phyloP scores from a whole-genome alignment of 64 coral and sea anemone genomes.

The Actinia tenebrosa region DNA sequence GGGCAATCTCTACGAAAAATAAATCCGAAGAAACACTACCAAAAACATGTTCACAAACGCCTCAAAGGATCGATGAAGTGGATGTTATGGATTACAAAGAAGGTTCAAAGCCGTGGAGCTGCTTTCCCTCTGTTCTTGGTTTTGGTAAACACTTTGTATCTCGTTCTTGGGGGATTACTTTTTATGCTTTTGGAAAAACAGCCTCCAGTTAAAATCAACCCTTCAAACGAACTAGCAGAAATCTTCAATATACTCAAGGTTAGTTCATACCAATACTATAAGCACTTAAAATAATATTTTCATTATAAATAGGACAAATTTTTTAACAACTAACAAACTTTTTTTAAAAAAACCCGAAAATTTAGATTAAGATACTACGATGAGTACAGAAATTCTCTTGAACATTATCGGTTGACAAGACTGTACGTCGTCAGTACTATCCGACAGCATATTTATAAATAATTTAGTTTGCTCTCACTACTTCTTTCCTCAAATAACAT shows the following conservation, averaged over 20 bases:
- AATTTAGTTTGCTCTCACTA: not conserved
- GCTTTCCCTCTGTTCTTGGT: conserved; percentile 75
- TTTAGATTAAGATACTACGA: not conserved
- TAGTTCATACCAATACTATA: not conserved
- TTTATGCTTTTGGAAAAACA: conserved; percentile 69
- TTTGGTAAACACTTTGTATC: conserved; percentile 48
- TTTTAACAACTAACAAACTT: not conserved
- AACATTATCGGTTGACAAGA: not conserved
- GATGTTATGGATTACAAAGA: conserved; percentile 62
- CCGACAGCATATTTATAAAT: not conserved
- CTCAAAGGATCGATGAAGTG: conserved; percentile 73
- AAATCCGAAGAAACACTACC: conserved; percentile 47
- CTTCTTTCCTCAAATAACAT: not conserved
- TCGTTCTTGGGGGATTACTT: conserved; percentile 68
- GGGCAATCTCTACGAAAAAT: conserved; percentile 5
- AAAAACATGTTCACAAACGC: conserved; percentile 55
- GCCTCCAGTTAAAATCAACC: conserved; percentile 46
- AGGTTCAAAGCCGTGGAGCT: conserved; percentile 51
- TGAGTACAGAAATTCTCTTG: not conserved
- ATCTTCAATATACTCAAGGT: conserved; percentile 75
- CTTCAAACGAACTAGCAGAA: conserved; percentile 71
- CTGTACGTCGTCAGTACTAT: not conserved
- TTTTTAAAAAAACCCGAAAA: not conserved
- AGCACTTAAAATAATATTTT: not conserved
- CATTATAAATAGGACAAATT: not conserved